Evolutionary conservation across 2,113 vertebrate species (phyloP), one percentile per base, ranked within the genome.

Genomic region (Empidonax alnorum): DNA sequence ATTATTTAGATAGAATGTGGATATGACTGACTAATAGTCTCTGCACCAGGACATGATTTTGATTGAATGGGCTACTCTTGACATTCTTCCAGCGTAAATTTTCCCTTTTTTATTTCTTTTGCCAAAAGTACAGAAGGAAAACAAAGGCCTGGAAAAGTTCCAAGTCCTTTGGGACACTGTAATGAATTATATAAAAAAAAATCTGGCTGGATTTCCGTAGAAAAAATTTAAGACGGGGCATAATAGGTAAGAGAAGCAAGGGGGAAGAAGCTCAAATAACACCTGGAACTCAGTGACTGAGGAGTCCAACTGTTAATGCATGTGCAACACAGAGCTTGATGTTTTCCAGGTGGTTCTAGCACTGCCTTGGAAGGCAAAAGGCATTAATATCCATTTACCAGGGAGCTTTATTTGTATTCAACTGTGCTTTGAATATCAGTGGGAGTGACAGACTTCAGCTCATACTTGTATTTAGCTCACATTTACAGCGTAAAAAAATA

Each of bases 1-100:
- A 96, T 95, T 92, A 94, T 96, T 97, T 87, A 86, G 61, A 37
- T 83, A 92, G 87, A 91, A 97, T 67, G 74, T 87, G 77, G 39
- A 50, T 89, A 87, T 91, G 94, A 95, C 89, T 93, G 89, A 89
- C 85, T 96, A 96, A 96, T 95, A 91, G 58, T 55, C 77, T 77
- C 33, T 92, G 74, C 80, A 91, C 31, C 71, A 94, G 91, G 77
- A 90, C 87, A 84, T 78, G 23, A 84, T 94, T 97, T 97, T 96
- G 94, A 95, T 96, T 86, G 91, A 97, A 96, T 94, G 78, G 88
- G 49, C 52, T 95, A 89, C 41, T 80, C 35, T 58, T 91, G 94
- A 72, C 56, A 71, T 33, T 41, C 28, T 67, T 92, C 84, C 96
- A 95, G 89, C 67, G 92, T 84, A 89, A 69, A 84, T 89, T 65